Evolutionary conservation across 2,888 invertebrate genomes (phyloP).

Genomic region (Morinoia aosen): DNA sequence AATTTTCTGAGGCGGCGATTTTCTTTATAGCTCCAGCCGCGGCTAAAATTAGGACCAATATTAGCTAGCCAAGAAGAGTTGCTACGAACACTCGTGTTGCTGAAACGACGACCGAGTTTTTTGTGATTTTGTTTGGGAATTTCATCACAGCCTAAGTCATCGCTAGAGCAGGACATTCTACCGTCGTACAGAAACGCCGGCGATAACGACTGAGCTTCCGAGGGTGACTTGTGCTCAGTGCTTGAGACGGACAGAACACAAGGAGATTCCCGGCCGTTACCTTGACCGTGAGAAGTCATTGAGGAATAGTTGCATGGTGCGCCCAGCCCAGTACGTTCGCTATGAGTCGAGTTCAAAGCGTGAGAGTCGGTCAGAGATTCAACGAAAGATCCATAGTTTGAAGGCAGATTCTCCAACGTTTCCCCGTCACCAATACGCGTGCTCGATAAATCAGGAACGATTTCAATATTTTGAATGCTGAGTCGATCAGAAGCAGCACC

Average conservation of each 20-base stretch:
- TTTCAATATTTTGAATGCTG: neutral
- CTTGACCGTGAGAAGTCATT: neutral
- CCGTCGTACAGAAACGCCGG: neutral
- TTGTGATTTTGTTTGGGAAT: neutral
- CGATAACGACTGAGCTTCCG: neutral
- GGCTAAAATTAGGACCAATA: neutral
- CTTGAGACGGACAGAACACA: neutral
- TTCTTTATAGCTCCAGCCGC: constrained; percentile 6
- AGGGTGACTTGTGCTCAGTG: neutral
- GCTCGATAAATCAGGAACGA: neutral
- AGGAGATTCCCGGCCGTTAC: neutral
- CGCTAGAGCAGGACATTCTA: neutral
- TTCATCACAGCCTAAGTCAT: neutral
- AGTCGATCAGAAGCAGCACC: neutral
- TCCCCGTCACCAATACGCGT: neutral
- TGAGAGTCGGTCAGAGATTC: constrained; percentile 6
- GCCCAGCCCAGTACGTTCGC: neutral
- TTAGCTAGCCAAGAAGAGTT: constrained; percentile 1
- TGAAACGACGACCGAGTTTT: neutral
- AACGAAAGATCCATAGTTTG: neutral
- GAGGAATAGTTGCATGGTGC: neutral
- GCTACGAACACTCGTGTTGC: neutral
- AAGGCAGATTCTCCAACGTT: neutral
- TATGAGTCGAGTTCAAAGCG: neutral
- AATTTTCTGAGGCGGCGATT: neutral